Conservation (phyloP, 2,797 vertebrate genomes). For the Microhierax caerulescens region DNA sequence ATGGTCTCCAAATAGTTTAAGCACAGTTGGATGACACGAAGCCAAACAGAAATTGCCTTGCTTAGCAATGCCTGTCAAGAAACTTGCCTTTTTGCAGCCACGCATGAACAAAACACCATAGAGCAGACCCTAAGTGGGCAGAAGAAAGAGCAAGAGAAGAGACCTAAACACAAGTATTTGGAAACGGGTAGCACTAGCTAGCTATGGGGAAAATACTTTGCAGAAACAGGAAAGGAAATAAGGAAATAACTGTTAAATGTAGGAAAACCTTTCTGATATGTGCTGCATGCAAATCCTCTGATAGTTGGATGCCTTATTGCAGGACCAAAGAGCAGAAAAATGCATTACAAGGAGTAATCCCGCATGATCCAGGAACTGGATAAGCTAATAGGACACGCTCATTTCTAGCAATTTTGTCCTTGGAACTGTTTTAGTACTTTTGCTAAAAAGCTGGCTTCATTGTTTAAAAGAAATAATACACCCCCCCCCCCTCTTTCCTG, state of each 20-base stretch:
- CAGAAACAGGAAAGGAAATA: neutral
- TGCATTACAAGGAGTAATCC: neutral
- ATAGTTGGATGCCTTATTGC: neutral
- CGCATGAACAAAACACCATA: neutral
- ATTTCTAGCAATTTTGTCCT: neutral
- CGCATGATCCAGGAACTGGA: neutral
- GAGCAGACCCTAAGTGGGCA: neutral
- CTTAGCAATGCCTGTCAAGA: neutral
- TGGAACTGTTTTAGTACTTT: neutral
- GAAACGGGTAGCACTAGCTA: neutral
- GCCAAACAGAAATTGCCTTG: neutral
- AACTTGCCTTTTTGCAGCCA: neutral
- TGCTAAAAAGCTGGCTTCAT: neutral
- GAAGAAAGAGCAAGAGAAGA: neutral
- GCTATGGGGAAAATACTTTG: neutral
- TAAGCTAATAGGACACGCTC: neutral
- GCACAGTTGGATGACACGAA: neutral
- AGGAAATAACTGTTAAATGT: neutral
- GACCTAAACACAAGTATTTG: neutral
- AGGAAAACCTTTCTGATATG: neutral
- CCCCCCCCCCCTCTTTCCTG: neutral
- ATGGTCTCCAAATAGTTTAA: conserved; percentile 1
- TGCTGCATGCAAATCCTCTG: neutral
- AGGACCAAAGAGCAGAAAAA: neutral
- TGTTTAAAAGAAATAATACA: neutral